Conservation (phyloP, 2,797 vertebrate species). For the Betta splendens region DNA sequence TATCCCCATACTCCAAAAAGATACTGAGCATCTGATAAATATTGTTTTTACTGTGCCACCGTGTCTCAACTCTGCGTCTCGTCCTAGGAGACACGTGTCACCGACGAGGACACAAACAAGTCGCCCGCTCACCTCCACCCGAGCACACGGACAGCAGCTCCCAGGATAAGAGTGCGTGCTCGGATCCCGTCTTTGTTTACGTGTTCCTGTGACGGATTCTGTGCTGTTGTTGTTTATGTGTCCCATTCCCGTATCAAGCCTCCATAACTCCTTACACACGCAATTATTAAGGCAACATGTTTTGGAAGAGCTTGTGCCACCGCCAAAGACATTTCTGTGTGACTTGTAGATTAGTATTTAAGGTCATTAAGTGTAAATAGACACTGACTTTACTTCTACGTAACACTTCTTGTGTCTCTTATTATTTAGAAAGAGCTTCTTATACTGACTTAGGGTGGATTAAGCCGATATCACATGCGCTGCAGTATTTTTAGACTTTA, state of each 20-base stretch:
- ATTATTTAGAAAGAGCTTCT: not conserved
- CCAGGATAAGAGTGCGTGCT: constrained; percentile 68
- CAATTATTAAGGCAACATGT: constrained; percentile 58
- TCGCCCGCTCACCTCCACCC: constrained; percentile 30
- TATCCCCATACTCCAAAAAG: not conserved
- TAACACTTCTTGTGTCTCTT: not conserved
- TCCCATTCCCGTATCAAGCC: constrained; percentile 37
- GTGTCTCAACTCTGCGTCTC: constrained; percentile 38
- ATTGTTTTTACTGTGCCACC: not conserved
- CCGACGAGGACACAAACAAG: constrained; percentile 45
- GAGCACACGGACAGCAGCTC: constrained; percentile 55
- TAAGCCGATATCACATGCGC: not conserved
- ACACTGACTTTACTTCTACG: constrained; percentile 11
- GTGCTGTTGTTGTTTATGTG: constrained; percentile 14
- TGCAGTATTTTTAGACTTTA: not conserved
- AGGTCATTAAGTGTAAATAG: constrained; percentile 25
- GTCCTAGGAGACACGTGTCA: constrained; percentile 65
- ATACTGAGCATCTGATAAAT: not conserved
- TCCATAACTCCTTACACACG: constrained; percentile 34
- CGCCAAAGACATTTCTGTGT: constrained; percentile 34
- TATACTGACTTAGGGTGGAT: not conserved
- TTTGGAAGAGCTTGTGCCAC: constrained; percentile 63
- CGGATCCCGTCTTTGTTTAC: constrained; percentile 25
- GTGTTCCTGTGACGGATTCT: not conserved
- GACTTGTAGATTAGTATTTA: constrained; percentile 38